Evolutionary conservation across 1,140 invertebrate genomes (phyloP), one percentile per base, ranked within the genome.

Genomic region (Bombus huntii): DNA sequence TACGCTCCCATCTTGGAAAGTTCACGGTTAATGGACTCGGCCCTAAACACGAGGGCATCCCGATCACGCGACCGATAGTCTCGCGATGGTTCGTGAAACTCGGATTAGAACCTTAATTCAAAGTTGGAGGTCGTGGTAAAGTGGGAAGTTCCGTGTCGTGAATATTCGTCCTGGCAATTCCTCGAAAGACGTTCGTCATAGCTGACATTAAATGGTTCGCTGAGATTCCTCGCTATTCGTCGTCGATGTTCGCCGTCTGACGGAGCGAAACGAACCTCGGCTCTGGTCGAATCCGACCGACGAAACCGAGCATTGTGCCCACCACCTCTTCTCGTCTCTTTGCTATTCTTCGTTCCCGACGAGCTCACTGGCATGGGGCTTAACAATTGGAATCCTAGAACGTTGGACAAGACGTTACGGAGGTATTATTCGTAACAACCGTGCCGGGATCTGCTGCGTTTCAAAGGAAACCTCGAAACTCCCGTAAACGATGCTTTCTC

Each of bases 361-460:
- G 42, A 79, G 66, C 42, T n/a, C 47, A 13, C 34, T 13, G 18
- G 15, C 57, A 53, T 22, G 39, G 28, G 39, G n/a, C 62, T 82
- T 62, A 68, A 68, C 74, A 71, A 79, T 86, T 47, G 70, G 37
- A 68, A 88, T 88, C 47, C 75, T 39, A n/a, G 75, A 83, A 44
- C 66, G 76, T 62, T 6, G 65, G 65, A 76, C 81, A 57, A 78
- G 76, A 72, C 75, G 44, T 86, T 78, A 34, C 66, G 2, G 77
- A 53, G 59, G 47, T 44, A 76, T 89, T 80, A 76, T 76, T 81
- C 79, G 70, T 86, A 80, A 88, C 79, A 59, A 80, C 44, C 65
- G 13, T 57, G n/a, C 57, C 13, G 25, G 31, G 47, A 72, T 47
- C 44, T 62, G 44, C 10, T 78, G 39, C 47, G 44, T 82, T 78